Evolutionary conservation across 2,113 vertebrate species (phyloP).

Genomic region (Boulengeromyrus knoepffleri): DNA sequence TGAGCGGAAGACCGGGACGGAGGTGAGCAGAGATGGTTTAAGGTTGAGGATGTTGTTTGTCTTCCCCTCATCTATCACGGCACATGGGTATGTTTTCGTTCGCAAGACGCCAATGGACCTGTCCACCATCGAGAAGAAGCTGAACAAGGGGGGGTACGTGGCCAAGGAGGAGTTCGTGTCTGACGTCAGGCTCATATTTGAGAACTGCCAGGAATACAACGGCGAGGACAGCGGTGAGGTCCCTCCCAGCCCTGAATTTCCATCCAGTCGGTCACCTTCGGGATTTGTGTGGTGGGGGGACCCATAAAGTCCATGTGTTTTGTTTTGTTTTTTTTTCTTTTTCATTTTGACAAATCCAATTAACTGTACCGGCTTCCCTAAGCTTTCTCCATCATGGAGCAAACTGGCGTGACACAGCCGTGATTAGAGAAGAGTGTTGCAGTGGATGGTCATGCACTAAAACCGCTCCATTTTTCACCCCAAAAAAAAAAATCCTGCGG

Average conservation of each 20-base stretch:
- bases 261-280: background rate
- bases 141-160: conserved; percentile 82
- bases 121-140: conserved; percentile 89
- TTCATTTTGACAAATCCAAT: background rate
- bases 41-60: background rate
- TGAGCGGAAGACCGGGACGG: conserved; percentile 42
- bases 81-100: background rate
- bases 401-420: background rate
- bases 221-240: conserved; percentile 87
- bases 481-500: background rate
- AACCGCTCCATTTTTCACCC: background rate
- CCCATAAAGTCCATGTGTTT: background rate
- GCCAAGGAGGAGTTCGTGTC: conserved; percentile 88
- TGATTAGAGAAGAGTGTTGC: background rate
- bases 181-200: conserved; percentile 96
- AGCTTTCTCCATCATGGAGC: background rate
- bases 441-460: background rate
- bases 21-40: background rate
- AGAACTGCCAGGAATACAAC: conserved; percentile 93
- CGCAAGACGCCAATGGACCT: conserved; percentile 90
- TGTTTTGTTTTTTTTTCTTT: background rate
- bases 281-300: background rate
- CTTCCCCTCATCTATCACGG: conserved; percentile 5
- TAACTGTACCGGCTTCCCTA: background rate
- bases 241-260: background rate